These are phyloP conservation scores for Pluvialis apricaria DNA, from an alignment of 2,113 vertebrate genomes.

Conservation along the genomic window DNA sequence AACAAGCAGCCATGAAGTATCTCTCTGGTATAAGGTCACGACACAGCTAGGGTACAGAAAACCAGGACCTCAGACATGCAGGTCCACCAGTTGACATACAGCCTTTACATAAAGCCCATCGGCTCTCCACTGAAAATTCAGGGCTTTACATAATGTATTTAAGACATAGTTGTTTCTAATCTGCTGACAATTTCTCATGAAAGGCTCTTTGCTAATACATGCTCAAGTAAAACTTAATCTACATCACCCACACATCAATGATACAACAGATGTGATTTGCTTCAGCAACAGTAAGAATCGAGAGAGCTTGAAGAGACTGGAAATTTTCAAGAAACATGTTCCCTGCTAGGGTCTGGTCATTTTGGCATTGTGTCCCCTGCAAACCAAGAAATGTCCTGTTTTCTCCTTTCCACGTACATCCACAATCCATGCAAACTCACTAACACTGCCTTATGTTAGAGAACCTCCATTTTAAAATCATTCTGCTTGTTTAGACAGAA, in stretches of 20 bases:
- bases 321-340: not conserved
- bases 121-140: not conserved
- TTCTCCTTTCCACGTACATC: not conserved
- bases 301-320: not conserved
- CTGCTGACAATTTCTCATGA: not conserved
- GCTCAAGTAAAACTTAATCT: not conserved
- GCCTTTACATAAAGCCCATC: not conserved
- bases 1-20: not conserved
- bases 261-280: not conserved
- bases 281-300: not conserved
- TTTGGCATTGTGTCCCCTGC: not conserved
- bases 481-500: not conserved
- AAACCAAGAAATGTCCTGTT: not conserved
- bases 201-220: not conserved
- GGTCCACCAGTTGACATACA: not conserved
- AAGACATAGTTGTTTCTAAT: not conserved
- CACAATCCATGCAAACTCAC: not conserved
- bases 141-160: not conserved
- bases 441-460: not conserved
- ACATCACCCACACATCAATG: not conserved
- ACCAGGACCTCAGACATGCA: not conserved
- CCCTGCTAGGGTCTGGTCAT: not conserved
- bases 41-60: not conserved
- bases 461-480: not conserved
- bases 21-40: not conserved